phyloP scores from a whole-genome alignment of 35 echinoderm and acorn worm genomes.

The Patiria miniata region DNA sequence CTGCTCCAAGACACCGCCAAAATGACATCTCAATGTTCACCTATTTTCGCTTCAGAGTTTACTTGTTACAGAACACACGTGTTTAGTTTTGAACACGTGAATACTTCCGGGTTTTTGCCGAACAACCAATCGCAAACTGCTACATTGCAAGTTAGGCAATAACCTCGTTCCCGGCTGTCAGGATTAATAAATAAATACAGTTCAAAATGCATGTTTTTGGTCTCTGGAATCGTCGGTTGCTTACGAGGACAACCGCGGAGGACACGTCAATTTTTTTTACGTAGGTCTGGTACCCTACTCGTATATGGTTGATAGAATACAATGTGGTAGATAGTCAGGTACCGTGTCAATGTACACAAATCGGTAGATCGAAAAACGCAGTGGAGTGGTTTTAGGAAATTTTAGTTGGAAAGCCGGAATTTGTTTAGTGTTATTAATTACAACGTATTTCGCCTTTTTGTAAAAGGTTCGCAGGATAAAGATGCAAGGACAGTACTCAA shows the following conservation, averaged over 20 bases:
- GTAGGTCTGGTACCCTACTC: too few species aligned
- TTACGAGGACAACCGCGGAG: too few species aligned
- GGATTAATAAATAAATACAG: too few species aligned
- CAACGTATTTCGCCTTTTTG: background rate
- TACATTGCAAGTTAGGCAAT: too few species aligned
- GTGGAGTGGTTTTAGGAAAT: too few species aligned
- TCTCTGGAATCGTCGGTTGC: too few species aligned
- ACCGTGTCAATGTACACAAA: background rate
- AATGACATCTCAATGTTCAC: background rate
- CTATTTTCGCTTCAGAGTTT: too few species aligned
- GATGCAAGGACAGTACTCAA: slow-evolving; percentile 60
- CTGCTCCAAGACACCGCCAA: background rate
- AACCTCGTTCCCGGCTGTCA: too few species aligned
- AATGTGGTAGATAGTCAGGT: background rate
- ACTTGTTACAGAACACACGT: too few species aligned
- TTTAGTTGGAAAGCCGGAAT: background rate
- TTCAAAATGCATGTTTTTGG: too few species aligned
- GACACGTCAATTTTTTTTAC: too few species aligned
- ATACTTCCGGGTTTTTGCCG: background rate
- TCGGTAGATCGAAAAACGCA: background rate
- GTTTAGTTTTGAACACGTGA: background rate
- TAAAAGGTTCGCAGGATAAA: background rate
- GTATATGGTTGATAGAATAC: too few species aligned
- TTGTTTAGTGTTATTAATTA: background rate
- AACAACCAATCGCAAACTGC: background rate